phyloP scores from a whole-genome alignment of 2,797 vertebrate genomes.

The Crocodylus rhombifer region DNA sequence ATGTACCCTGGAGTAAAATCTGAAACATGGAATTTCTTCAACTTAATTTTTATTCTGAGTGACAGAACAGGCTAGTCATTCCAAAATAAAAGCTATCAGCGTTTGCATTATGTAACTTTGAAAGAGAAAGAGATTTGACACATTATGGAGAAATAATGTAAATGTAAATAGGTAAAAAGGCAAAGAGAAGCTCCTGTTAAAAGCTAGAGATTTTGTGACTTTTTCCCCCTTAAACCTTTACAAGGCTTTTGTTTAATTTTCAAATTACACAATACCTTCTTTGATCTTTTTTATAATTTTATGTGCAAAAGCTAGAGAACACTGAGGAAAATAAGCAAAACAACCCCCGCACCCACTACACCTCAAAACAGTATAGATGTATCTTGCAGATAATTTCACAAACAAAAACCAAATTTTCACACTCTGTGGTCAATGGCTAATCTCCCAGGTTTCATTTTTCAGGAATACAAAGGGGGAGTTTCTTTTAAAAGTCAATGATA shows the following conservation, averaged over 20 bases:
- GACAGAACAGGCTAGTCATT: not conserved
- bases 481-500: not conserved
- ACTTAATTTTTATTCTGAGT: not conserved
- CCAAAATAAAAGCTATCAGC: not conserved
- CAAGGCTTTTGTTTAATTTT: not conserved
- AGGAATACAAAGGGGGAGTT: not conserved
- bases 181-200: not conserved
- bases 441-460: not conserved
- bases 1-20: not conserved
- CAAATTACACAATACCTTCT: not conserved
- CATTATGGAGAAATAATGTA: not conserved
- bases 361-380: not conserved
- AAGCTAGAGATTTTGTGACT: not conserved
- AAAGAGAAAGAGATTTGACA: not conserved
- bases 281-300: not conserved
- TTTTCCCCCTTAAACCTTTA: not conserved
- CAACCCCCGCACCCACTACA: no score
- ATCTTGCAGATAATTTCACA: not conserved
- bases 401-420: not conserved
- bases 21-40: not conserved
- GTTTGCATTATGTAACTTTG: not conserved
- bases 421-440: accelerated
- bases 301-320: not conserved
- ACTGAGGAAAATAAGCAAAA: no score
- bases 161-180: not conserved